A percentile compares a stretch with the other conserved stretches of the same genome.
Conservation (phyloP, 2,113 vertebrate species). For the Callorhinus ursinus region DNA sequence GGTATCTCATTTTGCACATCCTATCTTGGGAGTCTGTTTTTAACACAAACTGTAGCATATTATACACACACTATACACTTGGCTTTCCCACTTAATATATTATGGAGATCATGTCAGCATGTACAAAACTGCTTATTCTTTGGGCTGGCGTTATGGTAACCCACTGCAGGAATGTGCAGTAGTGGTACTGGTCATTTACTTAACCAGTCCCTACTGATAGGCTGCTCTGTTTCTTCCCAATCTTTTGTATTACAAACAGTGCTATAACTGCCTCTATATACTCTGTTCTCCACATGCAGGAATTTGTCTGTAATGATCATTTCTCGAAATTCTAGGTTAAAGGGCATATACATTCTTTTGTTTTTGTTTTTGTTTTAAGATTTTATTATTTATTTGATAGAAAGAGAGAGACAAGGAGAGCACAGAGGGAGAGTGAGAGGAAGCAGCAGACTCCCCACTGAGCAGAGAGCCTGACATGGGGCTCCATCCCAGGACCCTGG, state of each 20-base stretch:
- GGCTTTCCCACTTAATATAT: not conserved
- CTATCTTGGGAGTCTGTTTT: not conserved
- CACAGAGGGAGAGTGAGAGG: too few species aligned
- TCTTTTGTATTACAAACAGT: not conserved
- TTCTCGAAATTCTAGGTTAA: not conserved
- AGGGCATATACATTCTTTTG: not conserved
- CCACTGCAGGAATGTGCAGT: not conserved
- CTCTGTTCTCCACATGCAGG: not conserved
- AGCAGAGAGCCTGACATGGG: too few species aligned
- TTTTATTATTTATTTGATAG: too few species aligned
- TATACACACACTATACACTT: not conserved
- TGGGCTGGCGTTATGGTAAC: not conserved
- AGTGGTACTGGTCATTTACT: not conserved
- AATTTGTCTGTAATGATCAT: not conserved
- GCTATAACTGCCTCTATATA: not conserved
- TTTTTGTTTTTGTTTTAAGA: too few species aligned
- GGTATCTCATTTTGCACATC: not conserved
- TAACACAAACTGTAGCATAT: not conserved
- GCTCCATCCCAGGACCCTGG: too few species aligned
- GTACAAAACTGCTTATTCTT: not conserved
- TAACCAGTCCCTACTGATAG: not conserved
- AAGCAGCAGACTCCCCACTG: too few species aligned
- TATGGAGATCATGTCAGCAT: not conserved
- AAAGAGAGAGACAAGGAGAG: too few species aligned
- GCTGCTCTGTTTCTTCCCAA: not conserved